These are phyloP conservation scores for Noctua fimbriata DNA, from an alignment of 2,888 invertebrate species.

Conservation along the genomic window DNA sequence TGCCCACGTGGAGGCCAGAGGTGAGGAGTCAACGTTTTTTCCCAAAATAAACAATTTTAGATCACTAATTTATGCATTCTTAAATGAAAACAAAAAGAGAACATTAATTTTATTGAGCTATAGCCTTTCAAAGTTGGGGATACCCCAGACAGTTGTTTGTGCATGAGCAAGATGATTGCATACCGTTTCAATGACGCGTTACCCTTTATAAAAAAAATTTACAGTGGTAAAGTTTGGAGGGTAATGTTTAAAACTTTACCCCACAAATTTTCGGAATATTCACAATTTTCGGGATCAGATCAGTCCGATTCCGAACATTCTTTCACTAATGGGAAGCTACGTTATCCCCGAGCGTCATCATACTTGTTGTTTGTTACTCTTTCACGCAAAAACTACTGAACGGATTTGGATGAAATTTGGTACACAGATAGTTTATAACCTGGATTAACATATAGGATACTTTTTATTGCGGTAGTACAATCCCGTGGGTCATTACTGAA, in stretches of 20 bases:
- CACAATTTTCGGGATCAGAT: too few species aligned
- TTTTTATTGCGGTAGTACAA: too few species aligned
- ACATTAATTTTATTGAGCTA: neutral
- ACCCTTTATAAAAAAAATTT: neutral
- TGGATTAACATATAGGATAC: too few species aligned
- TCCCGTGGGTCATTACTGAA: too few species aligned
- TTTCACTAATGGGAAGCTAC: neutral
- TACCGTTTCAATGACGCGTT: neutral
- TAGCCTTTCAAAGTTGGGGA: neutral
- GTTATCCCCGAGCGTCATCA: too few species aligned
- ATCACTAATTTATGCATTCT: neutral
- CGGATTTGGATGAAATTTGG: too few species aligned
- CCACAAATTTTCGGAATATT: too few species aligned
- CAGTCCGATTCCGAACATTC: neutral
- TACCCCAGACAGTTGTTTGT: neutral
- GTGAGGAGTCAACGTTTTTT: neutral
- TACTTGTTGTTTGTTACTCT: too few species aligned
- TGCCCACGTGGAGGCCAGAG: neutral
- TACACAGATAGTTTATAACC: too few species aligned
- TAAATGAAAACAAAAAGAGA: neutral
- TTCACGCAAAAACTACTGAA: too few species aligned
- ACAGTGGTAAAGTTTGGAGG: neutral
- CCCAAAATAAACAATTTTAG: neutral
- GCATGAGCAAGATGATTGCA: slow-evolving; percentile 16
- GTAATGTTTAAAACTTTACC: neutral